Percentiles rank a stretch among this genome's conserved stretches.
These are phyloP conservation scores for Phalacrocorax pelagicus DNA, from an alignment of 2,113 vertebrate genomes.

Conservation along the genomic window DNA sequence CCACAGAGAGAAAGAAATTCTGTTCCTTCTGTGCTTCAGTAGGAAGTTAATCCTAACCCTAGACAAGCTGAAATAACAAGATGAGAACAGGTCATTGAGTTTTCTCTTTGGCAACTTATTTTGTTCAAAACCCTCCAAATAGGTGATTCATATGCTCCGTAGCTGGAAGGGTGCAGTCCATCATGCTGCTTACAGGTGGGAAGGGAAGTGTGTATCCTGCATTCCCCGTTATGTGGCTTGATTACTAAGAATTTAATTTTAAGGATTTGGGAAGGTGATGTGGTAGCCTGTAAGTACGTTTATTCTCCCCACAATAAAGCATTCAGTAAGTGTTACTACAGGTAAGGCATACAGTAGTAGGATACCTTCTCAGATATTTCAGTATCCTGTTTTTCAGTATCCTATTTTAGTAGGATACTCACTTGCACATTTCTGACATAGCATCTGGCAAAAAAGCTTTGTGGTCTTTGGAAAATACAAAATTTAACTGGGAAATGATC, in stretches of 20 bases:
- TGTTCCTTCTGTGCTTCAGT: neutral
- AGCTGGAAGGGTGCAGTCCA: neutral
- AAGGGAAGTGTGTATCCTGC: neutral
- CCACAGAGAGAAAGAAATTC: neutral
- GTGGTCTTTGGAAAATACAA: neutral
- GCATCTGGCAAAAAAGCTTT: neutral
- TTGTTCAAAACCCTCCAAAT: neutral
- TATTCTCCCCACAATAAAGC: neutral
- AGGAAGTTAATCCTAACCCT: neutral
- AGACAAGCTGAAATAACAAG: neutral
- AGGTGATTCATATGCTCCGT: neutral
- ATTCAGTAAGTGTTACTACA: neutral
- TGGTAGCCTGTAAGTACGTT: neutral
- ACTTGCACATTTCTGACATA: neutral
- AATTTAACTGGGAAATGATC: neutral
- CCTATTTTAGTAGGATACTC: neutral
- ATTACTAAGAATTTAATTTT: neutral
- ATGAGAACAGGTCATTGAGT: neutral
- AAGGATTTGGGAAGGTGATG: neutral
- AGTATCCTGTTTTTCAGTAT: neutral
- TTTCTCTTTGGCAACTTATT: neutral
- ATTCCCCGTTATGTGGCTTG: neutral
- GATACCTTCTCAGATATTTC: neutral
- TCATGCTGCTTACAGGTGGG: neutral
- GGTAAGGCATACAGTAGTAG: neutral